Evolutionary conservation across 2,888 invertebrate genomes (phyloP).

Genomic region (Kuschelorhynchus macadamiae): DNA sequence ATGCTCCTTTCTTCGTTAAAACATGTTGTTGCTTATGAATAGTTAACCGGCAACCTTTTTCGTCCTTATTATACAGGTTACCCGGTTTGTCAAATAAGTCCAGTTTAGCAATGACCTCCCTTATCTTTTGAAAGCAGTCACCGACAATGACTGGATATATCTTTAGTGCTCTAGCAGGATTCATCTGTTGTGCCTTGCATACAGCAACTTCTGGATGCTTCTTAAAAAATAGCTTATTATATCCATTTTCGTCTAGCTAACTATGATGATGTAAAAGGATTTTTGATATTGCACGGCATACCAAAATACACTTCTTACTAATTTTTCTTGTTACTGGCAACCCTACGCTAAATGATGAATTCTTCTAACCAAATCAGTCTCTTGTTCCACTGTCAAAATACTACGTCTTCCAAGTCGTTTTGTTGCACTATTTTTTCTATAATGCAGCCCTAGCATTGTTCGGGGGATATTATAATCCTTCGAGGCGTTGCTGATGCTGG

Average conservation of each 20-base stretch:
- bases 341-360: conserved; percentile 4
- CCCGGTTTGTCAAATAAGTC: conserved; percentile 54
- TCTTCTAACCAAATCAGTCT: conserved; percentile 5
- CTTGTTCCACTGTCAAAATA: conserved; percentile 3
- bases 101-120: conserved; percentile 48
- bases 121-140: conserved; percentile 51
- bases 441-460: conserved; percentile 15
- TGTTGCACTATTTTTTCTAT: conserved; percentile 28
- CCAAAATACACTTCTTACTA: conserved; percentile 11
- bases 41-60: conserved; percentile 53
- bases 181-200: conserved; percentile 54
- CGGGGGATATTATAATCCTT: conserved; percentile 4
- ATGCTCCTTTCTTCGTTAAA: conserved; percentile 56
- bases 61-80: conserved; percentile 59
- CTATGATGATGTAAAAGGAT: conserved; percentile 4
- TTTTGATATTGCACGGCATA: conserved; percentile 5
- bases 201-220: conserved; percentile 8
- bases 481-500: conserved; percentile 12
- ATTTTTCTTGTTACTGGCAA: conserved; percentile 8
- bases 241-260: conserved; percentile 16
- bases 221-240: conserved; percentile 2
- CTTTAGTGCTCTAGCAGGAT: conserved; percentile 54
- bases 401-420: conserved; percentile 26
- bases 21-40: conserved; percentile 57
- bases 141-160: conserved; percentile 50